Evolutionary conservation across 2,113 vertebrate genomes (phyloP).

Genomic region (Perca fluviatilis): DNA sequence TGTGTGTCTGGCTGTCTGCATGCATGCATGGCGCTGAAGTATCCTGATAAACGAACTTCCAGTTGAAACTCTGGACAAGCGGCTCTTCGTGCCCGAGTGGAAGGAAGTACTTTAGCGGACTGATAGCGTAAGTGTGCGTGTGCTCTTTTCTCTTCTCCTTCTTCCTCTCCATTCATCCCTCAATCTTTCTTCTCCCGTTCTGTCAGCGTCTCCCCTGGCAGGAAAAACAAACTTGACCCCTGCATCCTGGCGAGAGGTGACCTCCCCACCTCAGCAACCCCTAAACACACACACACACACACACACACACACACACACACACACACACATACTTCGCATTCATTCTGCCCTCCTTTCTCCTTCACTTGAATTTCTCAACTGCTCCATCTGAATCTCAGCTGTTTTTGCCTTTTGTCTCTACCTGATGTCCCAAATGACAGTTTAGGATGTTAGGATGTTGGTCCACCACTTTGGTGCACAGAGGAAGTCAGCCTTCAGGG

Average conservation of each 20-base stretch:
- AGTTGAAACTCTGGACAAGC: constrained; percentile 31
- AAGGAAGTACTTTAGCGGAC: constrained; percentile 56
- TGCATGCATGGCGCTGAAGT: constrained; percentile 13
- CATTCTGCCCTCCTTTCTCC: constrained; percentile 9
- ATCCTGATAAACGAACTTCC: constrained; percentile 33
- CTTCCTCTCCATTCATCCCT: constrained; percentile 24
- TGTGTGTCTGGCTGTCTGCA: background rate
- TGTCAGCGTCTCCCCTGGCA: constrained; percentile 50
- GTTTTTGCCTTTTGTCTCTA: background rate
- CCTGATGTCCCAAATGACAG: background rate
- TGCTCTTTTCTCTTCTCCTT: background rate
- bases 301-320: constrained; percentile 29
- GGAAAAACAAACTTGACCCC: constrained; percentile 86
- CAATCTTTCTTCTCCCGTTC: constrained; percentile 27
- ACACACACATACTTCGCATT: constrained; percentile 17
- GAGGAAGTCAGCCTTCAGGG: no score
- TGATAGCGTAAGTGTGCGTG: constrained; percentile 14
- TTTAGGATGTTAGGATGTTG: background rate
- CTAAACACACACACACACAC: constrained; percentile 34
- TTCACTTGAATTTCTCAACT: constrained; percentile 3
- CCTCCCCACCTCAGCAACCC: constrained; percentile 57
- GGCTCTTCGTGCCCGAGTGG: constrained; percentile 21
- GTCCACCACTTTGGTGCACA: background rate
- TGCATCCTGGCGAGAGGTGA: constrained; percentile 73
- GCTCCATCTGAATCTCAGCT: constrained; percentile 11